Percentiles rank a stretch among this genome's conserved stretches.
Conservation (phyloP, 2,888 invertebrate genomes). For the Lasioglossum villosulum region DNA sequence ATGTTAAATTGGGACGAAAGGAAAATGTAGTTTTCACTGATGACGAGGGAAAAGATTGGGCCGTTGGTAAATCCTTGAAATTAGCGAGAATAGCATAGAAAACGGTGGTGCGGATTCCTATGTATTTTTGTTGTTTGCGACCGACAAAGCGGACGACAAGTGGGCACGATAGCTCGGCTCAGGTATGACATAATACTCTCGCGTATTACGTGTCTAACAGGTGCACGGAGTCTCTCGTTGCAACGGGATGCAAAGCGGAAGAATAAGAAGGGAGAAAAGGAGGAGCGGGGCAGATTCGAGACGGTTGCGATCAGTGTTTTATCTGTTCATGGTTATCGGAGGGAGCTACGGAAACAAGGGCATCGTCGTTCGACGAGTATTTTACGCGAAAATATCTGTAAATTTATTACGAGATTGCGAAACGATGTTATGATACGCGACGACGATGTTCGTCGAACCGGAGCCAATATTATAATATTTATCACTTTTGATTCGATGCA, state of each 20-base stretch:
- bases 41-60: no score
- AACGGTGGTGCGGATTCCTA: not conserved
- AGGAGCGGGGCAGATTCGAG: not conserved
- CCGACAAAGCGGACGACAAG: not conserved
- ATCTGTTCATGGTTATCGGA: constrained; percentile 21
- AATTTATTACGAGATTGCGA: constrained; percentile 41
- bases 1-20: no score
- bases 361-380: constrained; percentile 26
- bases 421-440: no score
- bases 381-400: constrained; percentile 37
- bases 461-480: constrained; percentile 29
- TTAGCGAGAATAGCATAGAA: not conserved
- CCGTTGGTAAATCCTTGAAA: no score
- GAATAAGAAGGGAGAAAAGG: not conserved
- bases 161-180: constrained; percentile 11
- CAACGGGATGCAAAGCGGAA: not conserved
- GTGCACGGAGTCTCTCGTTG: constrained; percentile 30
- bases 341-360: constrained; percentile 18
- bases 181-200: constrained; percentile 39
- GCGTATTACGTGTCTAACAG: constrained; percentile 44
- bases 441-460: constrained; percentile 19
- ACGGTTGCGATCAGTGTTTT: constrained; percentile 22
- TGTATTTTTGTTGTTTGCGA: not conserved
- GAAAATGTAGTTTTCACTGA: no score
- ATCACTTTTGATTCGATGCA: constrained; percentile 22